phyloP scores from a whole-genome alignment of 2,797 vertebrate species.

The Alectoris magna region DNA sequence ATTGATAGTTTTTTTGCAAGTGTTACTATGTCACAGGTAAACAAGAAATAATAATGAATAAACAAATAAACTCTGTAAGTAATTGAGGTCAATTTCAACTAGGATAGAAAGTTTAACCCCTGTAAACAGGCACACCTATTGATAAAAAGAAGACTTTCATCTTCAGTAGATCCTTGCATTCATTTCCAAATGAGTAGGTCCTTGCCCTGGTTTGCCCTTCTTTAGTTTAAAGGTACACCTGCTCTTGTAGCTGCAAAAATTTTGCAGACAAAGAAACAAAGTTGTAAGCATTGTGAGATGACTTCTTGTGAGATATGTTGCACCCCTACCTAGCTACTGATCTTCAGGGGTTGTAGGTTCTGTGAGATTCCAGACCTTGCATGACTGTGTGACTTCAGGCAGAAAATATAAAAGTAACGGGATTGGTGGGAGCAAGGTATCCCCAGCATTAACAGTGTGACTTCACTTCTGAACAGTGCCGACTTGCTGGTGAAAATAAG shows the following conservation, averaged over 20 bases:
- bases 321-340: not conserved
- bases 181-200: not conserved
- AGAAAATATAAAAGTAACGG: not conserved
- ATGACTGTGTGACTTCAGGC: not conserved
- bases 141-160: not conserved
- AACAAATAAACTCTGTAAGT: not conserved
- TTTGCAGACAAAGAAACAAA: not conserved
- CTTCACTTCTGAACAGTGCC: slow-evolving; percentile 23
- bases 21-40: not conserved
- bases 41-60: not conserved
- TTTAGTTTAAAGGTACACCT: fast-evolving
- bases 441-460: slow-evolving; percentile 18
- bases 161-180: not conserved
- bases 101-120: not conserved
- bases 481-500: slow-evolving; percentile 56
- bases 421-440: not conserved
- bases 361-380: slow-evolving; percentile 7
- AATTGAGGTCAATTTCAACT: not conserved
- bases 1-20: not conserved
- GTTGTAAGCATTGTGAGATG: not conserved
- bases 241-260: not conserved
- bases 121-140: not conserved
- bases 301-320: not conserved
- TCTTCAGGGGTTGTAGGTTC: not conserved
- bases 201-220: not conserved